Percentiles rank a stretch among this genome's conserved stretches.
phyloP scores from a whole-genome alignment of 2,113 vertebrate genomes.

The Pongo pygmaeus region DNA sequence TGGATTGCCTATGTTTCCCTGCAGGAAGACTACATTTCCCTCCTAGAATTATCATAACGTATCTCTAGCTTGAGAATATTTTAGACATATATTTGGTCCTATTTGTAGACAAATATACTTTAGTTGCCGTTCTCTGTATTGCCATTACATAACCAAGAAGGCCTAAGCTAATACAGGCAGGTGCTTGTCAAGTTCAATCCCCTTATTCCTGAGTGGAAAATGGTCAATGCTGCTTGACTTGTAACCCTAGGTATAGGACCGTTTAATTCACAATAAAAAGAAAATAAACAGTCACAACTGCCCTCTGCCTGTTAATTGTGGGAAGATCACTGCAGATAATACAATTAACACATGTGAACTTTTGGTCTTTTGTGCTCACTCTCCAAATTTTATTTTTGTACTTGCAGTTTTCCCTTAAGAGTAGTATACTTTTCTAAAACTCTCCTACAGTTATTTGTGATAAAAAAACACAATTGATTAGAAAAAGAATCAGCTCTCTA shows the following conservation, averaged over 20 bases:
- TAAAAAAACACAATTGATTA: neutral
- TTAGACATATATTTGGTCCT: conserved; percentile 5
- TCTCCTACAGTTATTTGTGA: neutral
- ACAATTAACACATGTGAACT: neutral
- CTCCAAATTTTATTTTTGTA: neutral
- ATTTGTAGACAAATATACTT: neutral
- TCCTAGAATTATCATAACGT: neutral
- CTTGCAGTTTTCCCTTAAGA: neutral
- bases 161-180: neutral
- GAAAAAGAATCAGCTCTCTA: neutral
- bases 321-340: neutral
- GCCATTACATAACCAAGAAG: neutral
- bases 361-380: neutral
- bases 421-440: neutral
- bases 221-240: neutral
- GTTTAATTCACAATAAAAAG: neutral
- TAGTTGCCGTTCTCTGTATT: neutral
- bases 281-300: neutral
- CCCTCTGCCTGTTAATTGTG: neutral
- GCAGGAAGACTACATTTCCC: neutral
- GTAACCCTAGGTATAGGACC: neutral
- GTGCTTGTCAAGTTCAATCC: neutral
- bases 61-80: conserved; percentile 34
- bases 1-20: neutral
- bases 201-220: neutral